Conservation (phyloP, 2,888 invertebrate species). For the Himalopsyche japonica region DNA sequence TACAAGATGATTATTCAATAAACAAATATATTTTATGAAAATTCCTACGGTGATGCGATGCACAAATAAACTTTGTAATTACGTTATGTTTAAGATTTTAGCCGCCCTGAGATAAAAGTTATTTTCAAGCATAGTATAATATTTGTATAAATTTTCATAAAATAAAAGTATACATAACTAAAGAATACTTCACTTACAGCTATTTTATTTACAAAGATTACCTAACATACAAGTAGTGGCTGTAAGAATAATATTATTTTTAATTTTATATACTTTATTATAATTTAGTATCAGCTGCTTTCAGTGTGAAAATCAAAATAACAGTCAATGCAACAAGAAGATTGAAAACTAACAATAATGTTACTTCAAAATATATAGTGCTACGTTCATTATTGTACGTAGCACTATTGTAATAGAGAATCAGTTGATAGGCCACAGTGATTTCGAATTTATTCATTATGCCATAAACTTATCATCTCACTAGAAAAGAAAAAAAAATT, state of each 20-base stretch:
- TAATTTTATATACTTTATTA: slow-evolving; percentile 1
- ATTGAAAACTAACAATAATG: not conserved
- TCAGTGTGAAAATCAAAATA: not conserved
- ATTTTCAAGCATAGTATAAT: slow-evolving; percentile 14
- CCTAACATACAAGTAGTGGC: slow-evolving; percentile 24
- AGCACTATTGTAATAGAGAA: not conserved
- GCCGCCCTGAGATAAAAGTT: slow-evolving; percentile 18
- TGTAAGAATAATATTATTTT: slow-evolving; percentile 18
- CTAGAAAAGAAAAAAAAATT: too few species aligned
- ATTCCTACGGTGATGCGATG: not conserved
- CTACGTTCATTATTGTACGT: not conserved
- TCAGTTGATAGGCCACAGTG: not conserved
- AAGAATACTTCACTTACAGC: slow-evolving; percentile 23
- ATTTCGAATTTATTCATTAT: not conserved
- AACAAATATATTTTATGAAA: not conserved
- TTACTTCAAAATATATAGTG: not conserved
- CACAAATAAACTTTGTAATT: not conserved
- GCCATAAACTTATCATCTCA: too few species aligned
- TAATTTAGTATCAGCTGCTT: slow-evolving; percentile 21
- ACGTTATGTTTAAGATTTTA: slow-evolving; percentile 14
- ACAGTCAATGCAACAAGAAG: not conserved
- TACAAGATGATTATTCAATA: not conserved
- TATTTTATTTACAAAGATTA: slow-evolving; percentile 29
- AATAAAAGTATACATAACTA: slow-evolving; percentile 16
- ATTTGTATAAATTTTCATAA: slow-evolving; percentile 22